Evolutionary conservation across 2,113 vertebrate species (phyloP), one percentile per base, ranked within the genome.

Genomic region (Trematocara stigmaticum): DNA sequence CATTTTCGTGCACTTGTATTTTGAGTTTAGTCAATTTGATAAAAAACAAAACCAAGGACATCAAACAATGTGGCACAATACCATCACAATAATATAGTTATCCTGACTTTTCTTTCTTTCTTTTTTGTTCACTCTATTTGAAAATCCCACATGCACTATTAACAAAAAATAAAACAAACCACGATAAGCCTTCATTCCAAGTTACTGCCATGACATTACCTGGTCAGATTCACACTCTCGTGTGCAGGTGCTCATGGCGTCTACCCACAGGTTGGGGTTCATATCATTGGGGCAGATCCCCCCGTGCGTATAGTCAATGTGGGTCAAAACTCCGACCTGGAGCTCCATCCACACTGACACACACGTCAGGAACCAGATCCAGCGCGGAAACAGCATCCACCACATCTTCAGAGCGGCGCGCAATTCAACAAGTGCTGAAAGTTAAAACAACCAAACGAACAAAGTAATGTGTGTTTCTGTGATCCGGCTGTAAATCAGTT

Each of bases 261-360:
- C 99, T 74, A 99, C 99, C 99, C 99, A 99, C 88, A 99, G 96
- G 95, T 99, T 99, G 81, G 98, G 98, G 93, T 98, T 99, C 97
- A 99, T 97, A 91, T 99, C 98, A 93, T 99, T 99, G 56, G 99
- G 99, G 92, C 99, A 99, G 89, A 99, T 97, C 79, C 99, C 99
- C 3, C 97, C 97, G 1, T 99, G 98, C 3, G 98, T 97, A 40
- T 97, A 97, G 2, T 96, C 96, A 85, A 96, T 87, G 1, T 96
- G 96, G 1, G 97, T 93, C 91, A 94, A 87, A 83, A 95, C 97
- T 85, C 79, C 88, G 20, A 91, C 94, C 26, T 95, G 93, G 69
- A 88, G 89, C 91, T 96, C 92, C 84, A 96, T 95, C 56, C 96
- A 94, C n/a, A 97, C 88, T 11, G 95, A 91, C 15, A 94, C 89